Evolutionary conservation across 2,888 invertebrate species (phyloP).

Genomic region (Pachliopta kotzebuea): DNA sequence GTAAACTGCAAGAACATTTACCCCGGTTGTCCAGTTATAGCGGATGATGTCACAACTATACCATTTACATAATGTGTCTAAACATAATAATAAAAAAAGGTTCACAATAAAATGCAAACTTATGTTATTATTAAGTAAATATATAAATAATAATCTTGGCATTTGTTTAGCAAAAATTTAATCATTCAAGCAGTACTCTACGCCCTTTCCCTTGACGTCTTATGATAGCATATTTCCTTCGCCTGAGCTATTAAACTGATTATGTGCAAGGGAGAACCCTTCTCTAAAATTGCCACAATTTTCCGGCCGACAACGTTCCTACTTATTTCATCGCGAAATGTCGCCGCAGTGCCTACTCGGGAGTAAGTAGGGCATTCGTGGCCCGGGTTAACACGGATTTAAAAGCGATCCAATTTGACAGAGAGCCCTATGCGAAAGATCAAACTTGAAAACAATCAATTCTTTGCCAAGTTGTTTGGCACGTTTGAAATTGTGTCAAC

Average conservation of each 20-base stretch:
- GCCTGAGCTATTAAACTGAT: slow-evolving; percentile 57
- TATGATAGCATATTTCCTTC: slow-evolving; percentile 44
- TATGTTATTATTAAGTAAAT: neutral
- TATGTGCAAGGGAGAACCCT: slow-evolving; percentile 49
- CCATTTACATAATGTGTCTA: slow-evolving; percentile 36
- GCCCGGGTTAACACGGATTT: slow-evolving; percentile 44
- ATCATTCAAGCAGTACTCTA: slow-evolving; percentile 13
- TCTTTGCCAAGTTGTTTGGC: slow-evolving; percentile 24
- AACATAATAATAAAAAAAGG: slow-evolving; percentile 29
- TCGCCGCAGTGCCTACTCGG: slow-evolving; percentile 50
- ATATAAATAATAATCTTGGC: neutral
- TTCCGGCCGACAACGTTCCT: slow-evolving; percentile 67
- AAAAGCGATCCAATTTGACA: slow-evolving; percentile 59
- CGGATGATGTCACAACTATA: slow-evolving; percentile 50
- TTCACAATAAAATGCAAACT: slow-evolving; percentile 25
- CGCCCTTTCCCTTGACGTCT: slow-evolving; percentile 13
- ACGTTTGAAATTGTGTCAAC: slow-evolving; percentile 27
- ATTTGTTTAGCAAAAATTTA: slow-evolving; percentile 1
- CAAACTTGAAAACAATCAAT: slow-evolving; percentile 29
- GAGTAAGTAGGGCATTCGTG: slow-evolving; percentile 58
- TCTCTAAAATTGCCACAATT: slow-evolving; percentile 69
- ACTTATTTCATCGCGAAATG: slow-evolving; percentile 68
- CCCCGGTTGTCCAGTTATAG: slow-evolving; percentile 39
- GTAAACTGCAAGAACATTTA: slow-evolving; percentile 54
- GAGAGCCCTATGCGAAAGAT: slow-evolving; percentile 40